Conservation (phyloP, 2,797 vertebrate species). For the Pseudomugil gertrudae region DNA sequence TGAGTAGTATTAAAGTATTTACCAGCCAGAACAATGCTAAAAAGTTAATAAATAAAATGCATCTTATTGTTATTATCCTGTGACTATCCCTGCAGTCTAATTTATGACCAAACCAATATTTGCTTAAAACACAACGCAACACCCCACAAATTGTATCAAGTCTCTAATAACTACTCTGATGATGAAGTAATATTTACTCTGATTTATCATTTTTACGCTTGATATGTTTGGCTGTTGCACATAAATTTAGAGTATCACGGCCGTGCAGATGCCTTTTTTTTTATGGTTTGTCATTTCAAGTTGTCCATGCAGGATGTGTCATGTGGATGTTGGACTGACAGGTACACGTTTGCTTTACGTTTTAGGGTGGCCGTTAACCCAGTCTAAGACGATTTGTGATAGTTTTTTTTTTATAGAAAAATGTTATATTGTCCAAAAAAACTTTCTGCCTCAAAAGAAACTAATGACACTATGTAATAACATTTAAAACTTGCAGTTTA, state of each 20-base stretch:
- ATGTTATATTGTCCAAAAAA: background rate
- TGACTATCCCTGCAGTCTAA: constrained; percentile 17
- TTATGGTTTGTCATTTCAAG: constrained; percentile 47
- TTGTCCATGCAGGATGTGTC: constrained; percentile 54
- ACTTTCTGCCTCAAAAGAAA: background rate
- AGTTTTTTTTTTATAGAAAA: background rate
- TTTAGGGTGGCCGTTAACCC: background rate
- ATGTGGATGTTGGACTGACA: constrained; percentile 45
- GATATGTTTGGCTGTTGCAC: constrained; percentile 41
- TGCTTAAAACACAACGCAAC: background rate
- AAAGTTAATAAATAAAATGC: constrained; percentile 11
- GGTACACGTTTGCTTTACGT: constrained; percentile 27
- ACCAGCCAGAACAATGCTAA: constrained; percentile 15
- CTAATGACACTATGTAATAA: background rate
- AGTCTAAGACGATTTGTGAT: background rate
- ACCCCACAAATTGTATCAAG: constrained; percentile 15
- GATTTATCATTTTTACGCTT: constrained; percentile 44
- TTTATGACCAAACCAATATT: constrained; percentile 27
- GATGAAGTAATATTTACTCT: constrained; percentile 35
- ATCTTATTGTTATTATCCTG: constrained; percentile 12
- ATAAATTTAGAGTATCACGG: constrained; percentile 51
- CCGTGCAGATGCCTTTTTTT: constrained; percentile 40
- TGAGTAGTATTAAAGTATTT: constrained; percentile 32
- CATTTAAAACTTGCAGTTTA: background rate
- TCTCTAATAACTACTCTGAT: constrained; percentile 13